These are phyloP conservation scores for Caracal caracal DNA, from an alignment of 2,113 vertebrate genomes.

Conservation along the genomic window DNA sequence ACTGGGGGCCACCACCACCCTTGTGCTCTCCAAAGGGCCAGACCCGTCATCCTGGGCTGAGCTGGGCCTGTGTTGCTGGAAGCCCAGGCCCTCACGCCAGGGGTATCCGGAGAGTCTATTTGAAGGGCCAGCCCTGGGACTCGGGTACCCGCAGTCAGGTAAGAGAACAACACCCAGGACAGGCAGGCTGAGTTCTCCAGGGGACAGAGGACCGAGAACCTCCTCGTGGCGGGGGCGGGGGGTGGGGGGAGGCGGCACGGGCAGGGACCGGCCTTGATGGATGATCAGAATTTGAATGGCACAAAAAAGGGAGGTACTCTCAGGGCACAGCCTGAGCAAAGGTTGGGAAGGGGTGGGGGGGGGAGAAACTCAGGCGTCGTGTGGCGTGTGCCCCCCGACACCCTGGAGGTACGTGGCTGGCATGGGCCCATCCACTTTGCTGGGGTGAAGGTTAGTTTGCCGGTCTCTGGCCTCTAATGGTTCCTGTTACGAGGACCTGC, in stretches of 20 bases:
- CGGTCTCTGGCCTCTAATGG: fast-evolving
- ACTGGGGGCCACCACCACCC: background rate
- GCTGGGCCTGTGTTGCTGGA: background rate
- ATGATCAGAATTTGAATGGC: background rate
- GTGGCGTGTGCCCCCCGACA: too few relatives aligned
- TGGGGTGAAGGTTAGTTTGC: background rate
- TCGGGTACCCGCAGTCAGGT: background rate
- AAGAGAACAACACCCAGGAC: background rate
- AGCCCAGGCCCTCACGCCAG: background rate
- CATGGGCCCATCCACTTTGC: fast-evolving
- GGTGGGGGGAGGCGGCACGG: fast-evolving
- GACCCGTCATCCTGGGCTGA: background rate
- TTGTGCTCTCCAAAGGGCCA: background rate
- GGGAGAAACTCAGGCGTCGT: background rate
- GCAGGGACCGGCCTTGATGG: background rate
- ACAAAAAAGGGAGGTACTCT: background rate
- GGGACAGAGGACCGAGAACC: background rate
- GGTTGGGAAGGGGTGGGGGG: fast-evolving
- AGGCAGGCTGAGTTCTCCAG: background rate
- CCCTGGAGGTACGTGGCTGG: fast-evolving
- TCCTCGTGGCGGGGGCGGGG: too few relatives aligned
- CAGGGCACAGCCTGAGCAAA: background rate
- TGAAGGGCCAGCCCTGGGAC: background rate
- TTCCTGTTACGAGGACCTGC: background rate
- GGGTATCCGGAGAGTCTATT: fast-evolving